These are phyloP conservation scores for Drosophila ustulata DNA, from an alignment of 2,888 invertebrate genomes.

Conservation along the genomic window DNA sequence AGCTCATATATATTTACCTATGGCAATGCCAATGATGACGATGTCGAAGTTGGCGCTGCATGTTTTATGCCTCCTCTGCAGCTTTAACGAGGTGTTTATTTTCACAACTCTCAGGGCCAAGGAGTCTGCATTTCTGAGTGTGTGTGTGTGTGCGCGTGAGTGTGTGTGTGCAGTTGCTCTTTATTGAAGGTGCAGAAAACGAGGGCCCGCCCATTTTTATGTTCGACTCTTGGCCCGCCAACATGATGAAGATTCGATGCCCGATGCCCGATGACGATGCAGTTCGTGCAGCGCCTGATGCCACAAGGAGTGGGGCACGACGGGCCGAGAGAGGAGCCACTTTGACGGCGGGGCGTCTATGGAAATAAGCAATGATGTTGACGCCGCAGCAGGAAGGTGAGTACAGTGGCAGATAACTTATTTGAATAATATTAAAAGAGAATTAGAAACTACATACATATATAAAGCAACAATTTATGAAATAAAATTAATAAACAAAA, in stretches of 20 bases:
- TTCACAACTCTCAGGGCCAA: slow-evolving; percentile 79
- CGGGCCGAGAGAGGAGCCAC: slow-evolving; percentile 21
- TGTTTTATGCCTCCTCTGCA: slow-evolving; percentile 81
- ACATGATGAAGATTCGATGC: slow-evolving; percentile 76
- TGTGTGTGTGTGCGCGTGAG: slow-evolving; percentile 12
- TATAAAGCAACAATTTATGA: no score
- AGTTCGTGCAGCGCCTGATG: slow-evolving; percentile 53
- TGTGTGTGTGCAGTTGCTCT: slow-evolving; percentile 60
- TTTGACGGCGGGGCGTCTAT: slow-evolving; percentile 76
- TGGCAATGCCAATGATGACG: slow-evolving; percentile 65
- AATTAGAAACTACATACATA: neutral
- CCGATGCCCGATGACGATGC: slow-evolving; percentile 66
- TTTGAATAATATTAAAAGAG: neutral
- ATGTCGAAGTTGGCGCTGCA: slow-evolving; percentile 77
- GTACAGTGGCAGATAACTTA: slow-evolving; percentile 23
- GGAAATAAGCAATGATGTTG: slow-evolving; percentile 72
- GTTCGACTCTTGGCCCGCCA: slow-evolving; percentile 60
- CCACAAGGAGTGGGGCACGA: slow-evolving; percentile 8
- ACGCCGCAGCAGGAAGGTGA: slow-evolving; percentile 55
- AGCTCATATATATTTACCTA: slow-evolving; percentile 60
- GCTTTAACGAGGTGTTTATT: slow-evolving; percentile 83
- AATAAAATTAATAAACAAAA: no score
- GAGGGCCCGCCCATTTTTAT: slow-evolving; percentile 76
- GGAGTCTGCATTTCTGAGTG: slow-evolving; percentile 33
- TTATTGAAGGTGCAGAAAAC: slow-evolving; percentile 77